Evolutionary conservation across 2,113 vertebrate genomes (phyloP).

Genomic region (Chamaetylas fuelleborni): DNA sequence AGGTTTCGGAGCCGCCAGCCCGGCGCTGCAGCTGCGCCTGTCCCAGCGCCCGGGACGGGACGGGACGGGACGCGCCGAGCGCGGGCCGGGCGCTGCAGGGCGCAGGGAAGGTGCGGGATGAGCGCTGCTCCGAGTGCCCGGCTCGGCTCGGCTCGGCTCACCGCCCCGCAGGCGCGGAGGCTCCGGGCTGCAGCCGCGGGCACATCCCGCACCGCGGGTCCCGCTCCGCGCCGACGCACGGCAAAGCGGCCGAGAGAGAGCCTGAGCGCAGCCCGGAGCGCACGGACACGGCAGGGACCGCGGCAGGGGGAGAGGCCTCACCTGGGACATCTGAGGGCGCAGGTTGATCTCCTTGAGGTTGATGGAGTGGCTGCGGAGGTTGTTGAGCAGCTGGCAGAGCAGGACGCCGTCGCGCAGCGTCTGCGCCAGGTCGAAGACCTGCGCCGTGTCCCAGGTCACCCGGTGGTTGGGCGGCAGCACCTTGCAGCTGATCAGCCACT

Average conservation of each 20-base stretch:
- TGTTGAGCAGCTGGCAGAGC: slow-evolving; percentile 95
- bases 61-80: too few species aligned
- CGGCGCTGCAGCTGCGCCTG: neutral
- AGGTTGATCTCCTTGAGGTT: slow-evolving; percentile 97
- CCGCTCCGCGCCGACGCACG: neutral
- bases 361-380: slow-evolving; percentile 86
- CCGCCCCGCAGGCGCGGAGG: neutral
- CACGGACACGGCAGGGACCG: neutral
- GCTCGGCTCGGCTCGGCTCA: too few species aligned
- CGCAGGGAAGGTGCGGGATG: neutral
- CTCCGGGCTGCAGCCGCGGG: too few species aligned
- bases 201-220: neutral
- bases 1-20: neutral
- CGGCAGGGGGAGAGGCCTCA: slow-evolving; percentile 8
- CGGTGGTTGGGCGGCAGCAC: slow-evolving; percentile 93
- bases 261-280: too few species aligned
- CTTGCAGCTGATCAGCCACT: slow-evolving; percentile 93
- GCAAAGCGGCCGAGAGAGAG: neutral
- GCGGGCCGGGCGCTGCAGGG: too few species aligned
- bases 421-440: slow-evolving; percentile 95
- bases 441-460: slow-evolving; percentile 93
- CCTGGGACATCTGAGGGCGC: slow-evolving; percentile 97
- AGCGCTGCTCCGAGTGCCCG: too few species aligned
- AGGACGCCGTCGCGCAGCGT: slow-evolving; percentile 94
- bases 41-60: neutral